Percentiles rank a stretch among this genome's conserved stretches.
Conservation (phyloP, 2,888 invertebrate species). For the Nyleta sp. region DNA sequence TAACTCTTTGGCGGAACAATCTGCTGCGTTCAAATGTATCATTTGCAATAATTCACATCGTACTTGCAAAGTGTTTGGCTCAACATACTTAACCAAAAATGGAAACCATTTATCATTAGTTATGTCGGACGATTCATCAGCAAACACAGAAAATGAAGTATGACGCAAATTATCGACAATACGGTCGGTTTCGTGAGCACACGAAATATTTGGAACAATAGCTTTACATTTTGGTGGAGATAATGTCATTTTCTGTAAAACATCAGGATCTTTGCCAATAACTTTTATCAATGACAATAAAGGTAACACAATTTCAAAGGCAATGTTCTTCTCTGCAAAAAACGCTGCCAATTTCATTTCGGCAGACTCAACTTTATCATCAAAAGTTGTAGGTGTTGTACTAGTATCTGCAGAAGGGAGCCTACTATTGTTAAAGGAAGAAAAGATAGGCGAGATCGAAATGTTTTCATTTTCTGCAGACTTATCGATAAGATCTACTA, state of each 20-base stretch:
- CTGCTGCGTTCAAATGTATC: slow-evolving; percentile 53
- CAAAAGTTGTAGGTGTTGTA: neutral
- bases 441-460: neutral
- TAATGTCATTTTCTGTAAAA: slow-evolving; percentile 45
- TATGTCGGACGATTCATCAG: slow-evolving; percentile 16
- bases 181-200: neutral
- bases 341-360: slow-evolving; percentile 51
- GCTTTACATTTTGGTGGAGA: slow-evolving; percentile 35
- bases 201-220: slow-evolving; percentile 17
- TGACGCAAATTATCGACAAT: slow-evolving; percentile 14
- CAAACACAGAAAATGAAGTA: slow-evolving; percentile 4
- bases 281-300: slow-evolving; percentile 45
- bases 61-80: slow-evolving; percentile 26
- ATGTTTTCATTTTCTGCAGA: neutral
- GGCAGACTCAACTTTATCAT: neutral
- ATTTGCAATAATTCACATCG: slow-evolving; percentile 24
- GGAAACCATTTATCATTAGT: slow-evolving; percentile 23
- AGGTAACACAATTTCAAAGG: slow-evolving; percentile 18
- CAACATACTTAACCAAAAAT: slow-evolving; percentile 37
- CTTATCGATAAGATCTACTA: neutral
- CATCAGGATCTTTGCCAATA: slow-evolving; percentile 34
- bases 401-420: too few relatives aligned
- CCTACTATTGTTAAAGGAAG: too few relatives aligned
- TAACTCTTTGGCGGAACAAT: slow-evolving; percentile 33
- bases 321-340: slow-evolving; percentile 51